These are phyloP conservation scores for Nyctalus aviator DNA, from an alignment of 2,797 vertebrate genomes.

Conservation along the genomic window DNA sequence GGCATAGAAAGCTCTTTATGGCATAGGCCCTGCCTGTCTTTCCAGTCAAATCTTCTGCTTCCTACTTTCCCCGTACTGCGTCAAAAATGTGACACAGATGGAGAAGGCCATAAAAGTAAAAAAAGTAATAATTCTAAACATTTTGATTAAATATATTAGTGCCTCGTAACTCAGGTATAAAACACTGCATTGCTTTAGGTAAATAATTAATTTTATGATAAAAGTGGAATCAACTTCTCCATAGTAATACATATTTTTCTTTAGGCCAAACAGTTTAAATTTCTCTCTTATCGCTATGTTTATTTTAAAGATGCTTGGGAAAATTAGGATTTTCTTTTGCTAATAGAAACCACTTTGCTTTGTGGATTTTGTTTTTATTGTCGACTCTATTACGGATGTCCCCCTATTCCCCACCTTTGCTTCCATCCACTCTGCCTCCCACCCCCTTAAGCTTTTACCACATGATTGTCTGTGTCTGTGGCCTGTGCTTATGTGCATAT, in stretches of 20 bases:
- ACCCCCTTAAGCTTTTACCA: no score
- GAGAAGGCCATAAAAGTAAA: constrained; percentile 16
- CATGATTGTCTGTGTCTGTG: no score
- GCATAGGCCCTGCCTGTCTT: background rate
- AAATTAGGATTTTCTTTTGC: background rate
- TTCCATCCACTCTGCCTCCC: no score
- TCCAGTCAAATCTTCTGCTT: background rate
- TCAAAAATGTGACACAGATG: background rate
- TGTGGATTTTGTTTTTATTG: background rate
- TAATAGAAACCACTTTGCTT: background rate
- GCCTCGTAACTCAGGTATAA: background rate
- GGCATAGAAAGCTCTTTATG: background rate
- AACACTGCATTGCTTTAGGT: constrained; percentile 41
- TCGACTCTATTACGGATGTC: no score
- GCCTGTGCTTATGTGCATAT: no score
- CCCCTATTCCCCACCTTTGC: no score
- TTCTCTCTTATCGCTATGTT: background rate
- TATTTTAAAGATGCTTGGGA: background rate
- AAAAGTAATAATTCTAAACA: constrained; percentile 30
- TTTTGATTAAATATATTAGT: constrained; percentile 46
- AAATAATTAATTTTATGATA: constrained; percentile 46
- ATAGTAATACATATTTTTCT: constrained; percentile 30
- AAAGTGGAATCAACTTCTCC: constrained; percentile 53
- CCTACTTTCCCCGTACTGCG: background rate
- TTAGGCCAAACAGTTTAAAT: background rate